A percentile compares a stretch with the other conserved stretches of the same genome.
These are phyloP conservation scores for Acipenser oxyrinchus DNA, from an alignment of 2,797 vertebrate genomes.

Conservation along the genomic window DNA sequence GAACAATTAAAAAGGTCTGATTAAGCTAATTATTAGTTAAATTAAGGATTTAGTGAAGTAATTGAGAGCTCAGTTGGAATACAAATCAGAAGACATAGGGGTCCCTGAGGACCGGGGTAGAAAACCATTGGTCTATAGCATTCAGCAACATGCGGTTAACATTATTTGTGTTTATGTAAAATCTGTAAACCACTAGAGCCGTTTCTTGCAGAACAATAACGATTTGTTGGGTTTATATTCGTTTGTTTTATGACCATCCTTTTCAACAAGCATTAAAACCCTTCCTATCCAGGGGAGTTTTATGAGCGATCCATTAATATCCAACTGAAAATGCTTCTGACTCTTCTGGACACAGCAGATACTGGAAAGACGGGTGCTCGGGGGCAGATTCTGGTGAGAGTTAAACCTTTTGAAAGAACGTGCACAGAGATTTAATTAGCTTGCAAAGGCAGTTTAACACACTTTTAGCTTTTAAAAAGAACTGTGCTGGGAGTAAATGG, in stretches of 20 bases:
- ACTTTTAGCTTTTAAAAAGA: constrained; percentile 11
- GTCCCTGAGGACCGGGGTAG: neutral
- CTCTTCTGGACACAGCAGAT: neutral
- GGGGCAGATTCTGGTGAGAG: neutral
- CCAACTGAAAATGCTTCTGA: neutral
- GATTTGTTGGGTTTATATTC: neutral
- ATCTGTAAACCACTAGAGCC: neutral
- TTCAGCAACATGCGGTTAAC: constrained; percentile 20
- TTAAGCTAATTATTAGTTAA: too few relatives aligned
- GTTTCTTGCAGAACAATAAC: neutral
- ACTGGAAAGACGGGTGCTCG: neutral
- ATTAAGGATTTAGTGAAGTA: too few relatives aligned
- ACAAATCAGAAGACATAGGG: too few relatives aligned
- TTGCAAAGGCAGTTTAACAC: constrained; percentile 5
- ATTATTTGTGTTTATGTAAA: neutral
- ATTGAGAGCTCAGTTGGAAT: too few relatives aligned
- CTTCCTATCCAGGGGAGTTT: neutral
- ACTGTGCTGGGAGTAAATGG: neutral
- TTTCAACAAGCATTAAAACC: neutral
- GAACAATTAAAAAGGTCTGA: too few relatives aligned
- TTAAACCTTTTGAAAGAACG: neutral
- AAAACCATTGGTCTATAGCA: constrained; percentile 16
- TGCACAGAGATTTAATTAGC: constrained; percentile 16
- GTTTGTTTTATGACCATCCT: neutral
- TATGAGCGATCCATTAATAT: constrained; percentile 1